Base-by-base conservation (phyloP, 2,113 vertebrate species). In the Pseudorasbora parva region DNA sequence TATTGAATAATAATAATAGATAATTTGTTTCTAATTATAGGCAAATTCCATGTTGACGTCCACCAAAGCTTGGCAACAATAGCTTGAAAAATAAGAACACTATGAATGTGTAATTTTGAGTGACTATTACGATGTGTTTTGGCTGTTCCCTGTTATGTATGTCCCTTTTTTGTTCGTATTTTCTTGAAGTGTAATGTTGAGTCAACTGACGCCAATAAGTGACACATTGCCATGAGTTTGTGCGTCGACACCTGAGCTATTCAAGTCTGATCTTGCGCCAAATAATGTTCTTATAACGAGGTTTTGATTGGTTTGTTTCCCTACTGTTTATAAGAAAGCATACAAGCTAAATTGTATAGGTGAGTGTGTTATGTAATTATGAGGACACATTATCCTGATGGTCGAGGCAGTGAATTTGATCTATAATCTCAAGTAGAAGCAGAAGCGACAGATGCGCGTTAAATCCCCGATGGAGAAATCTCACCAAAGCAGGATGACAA, bases 381-480 rank as follows among this genome's bases (percentile, higher is more conserved):
- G 23, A 51, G 19, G 19, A 81, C 54, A 41, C 17, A 41, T 56
- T 59, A 41, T 51, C 23, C 72, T 15, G 74, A 41, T 23, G 51
- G 47, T 47, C 19, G 59, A 43, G n/a, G 43, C 41, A 21, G 77
- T 12, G 27, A 64, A 41, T 79, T 43, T 21, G 59, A 47, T 79
- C 14, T 47, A n/a, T n/a, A 45, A 64, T 27, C 27, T 79, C 15
- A 27, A 45, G 17, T 23, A 21, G 54, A 43, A 33, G 12, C 54
- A 59, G 33, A 19, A 9, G 23, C 60, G 15, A 64, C 59, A 51
- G 62, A 81, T 64, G 77, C 59, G 77, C 59, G 37, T 62, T 57
- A 77, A 79, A 80, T 80, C 60, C 78, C 78, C 43, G 43, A 12
- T n/a, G 19, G 45, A 49, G 59, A 51, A 64, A 33, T 45, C 5